Conservation (phyloP, 2,113 vertebrate genomes). For the Macroglossus sobrinus region DNA sequence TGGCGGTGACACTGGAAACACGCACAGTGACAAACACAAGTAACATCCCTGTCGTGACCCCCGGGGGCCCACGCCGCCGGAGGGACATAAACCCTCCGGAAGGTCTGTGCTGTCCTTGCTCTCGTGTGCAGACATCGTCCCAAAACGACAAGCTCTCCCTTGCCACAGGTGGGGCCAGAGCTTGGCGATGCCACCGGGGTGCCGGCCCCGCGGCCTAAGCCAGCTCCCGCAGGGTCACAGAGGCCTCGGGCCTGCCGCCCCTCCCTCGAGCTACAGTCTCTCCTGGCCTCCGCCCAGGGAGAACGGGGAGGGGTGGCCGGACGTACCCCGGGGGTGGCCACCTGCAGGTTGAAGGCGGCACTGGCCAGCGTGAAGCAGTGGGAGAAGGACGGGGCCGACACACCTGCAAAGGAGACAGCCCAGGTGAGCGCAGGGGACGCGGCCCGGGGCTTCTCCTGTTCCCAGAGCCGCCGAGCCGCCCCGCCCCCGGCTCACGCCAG, state of each 20-base stretch:
- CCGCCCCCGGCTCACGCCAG: background rate
- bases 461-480: background rate
- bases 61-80: rapidly evolving
- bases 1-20: background rate
- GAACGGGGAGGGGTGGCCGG: too few relatives aligned
- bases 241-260: background rate
- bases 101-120: background rate
- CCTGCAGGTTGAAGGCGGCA: slow-evolving; percentile 93
- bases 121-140: rapidly evolving
- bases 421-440: rapidly evolving
- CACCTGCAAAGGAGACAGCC: slow-evolving; percentile 82
- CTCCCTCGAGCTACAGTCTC: background rate
- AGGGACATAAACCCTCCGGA: background rate
- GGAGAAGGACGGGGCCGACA: slow-evolving; percentile 92
- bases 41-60: background rate
- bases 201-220: background rate
- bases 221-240: too few relatives aligned
- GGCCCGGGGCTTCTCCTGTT: background rate
- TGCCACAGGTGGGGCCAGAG: background rate
- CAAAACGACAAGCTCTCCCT: rapidly evolving
- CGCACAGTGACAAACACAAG: background rate
- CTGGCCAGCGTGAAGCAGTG: slow-evolving; percentile 91
- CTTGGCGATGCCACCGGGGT: background rate
- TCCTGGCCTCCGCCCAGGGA: background rate
- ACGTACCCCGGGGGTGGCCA: slow-evolving; percentile 96